A percentile compares a stretch with the other conserved stretches of the same genome.
phyloP scores from a whole-genome alignment of 2,113 vertebrate species.

The Coregonus clupeaformis region DNA sequence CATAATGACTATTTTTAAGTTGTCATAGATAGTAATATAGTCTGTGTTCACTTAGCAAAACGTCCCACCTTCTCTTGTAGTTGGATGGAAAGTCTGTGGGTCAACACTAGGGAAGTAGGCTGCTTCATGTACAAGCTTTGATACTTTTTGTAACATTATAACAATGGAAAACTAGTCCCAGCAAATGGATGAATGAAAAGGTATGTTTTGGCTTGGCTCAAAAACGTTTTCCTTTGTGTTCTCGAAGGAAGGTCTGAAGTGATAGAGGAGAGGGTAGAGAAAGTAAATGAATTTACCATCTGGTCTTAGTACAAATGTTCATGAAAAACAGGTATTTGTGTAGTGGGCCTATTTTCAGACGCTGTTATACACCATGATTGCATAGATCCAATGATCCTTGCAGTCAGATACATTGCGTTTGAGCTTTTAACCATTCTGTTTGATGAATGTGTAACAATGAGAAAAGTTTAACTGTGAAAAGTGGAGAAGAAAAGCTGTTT shows the following conservation, averaged over 20 bases:
- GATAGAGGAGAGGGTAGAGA: neutral
- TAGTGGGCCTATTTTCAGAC: neutral
- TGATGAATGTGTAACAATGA: no score
- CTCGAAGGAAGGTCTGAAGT: neutral
- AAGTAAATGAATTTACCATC: slow-evolving; percentile 17
- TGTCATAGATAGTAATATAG: neutral
- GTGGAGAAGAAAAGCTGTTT: neutral
- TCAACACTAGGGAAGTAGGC: neutral
- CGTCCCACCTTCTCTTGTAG: neutral
- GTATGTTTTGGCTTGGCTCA: neutral
- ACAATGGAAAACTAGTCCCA: neutral
- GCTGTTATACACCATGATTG: neutral
- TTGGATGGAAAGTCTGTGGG: neutral
- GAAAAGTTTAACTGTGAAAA: no score
- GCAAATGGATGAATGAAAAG: neutral
- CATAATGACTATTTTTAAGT: no score
- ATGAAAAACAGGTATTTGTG: neutral
- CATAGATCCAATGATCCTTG: no score
- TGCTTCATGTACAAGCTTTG: neutral
- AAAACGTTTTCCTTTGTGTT: neutral
- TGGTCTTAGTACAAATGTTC: neutral
- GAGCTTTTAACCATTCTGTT: no score
- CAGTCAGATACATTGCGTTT: no score
- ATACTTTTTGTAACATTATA: neutral
- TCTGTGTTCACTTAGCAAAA: neutral